These are phyloP conservation scores for Pseudochirops corinnae DNA, from an alignment of 2,797 vertebrate genomes.

Conservation along the genomic window DNA sequence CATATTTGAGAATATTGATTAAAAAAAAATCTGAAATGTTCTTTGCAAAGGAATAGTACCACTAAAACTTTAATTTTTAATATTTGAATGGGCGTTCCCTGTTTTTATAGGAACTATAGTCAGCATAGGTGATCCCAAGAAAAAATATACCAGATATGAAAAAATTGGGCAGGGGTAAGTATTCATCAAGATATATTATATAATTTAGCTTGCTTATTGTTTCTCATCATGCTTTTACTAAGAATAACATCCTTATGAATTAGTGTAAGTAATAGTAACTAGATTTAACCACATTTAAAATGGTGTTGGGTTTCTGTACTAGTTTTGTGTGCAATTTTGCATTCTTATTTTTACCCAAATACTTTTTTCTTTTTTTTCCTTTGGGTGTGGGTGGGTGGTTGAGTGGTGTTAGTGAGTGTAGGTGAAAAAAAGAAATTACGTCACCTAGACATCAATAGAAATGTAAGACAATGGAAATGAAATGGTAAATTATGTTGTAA, in stretches of 20 bases:
- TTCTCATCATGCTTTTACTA: neutral
- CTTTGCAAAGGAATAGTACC: slow-evolving; percentile 54
- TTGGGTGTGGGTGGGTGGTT: slow-evolving; percentile 19
- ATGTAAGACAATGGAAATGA: neutral
- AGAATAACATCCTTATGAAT: slow-evolving; percentile 12
- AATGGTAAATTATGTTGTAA: neutral
- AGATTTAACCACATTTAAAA: slow-evolving; percentile 21
- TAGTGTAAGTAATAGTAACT: slow-evolving; percentile 25
- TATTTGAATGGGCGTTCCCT: slow-evolving; percentile 52
- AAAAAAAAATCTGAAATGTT: slow-evolving; percentile 6
- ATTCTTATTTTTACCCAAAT: slow-evolving; percentile 31
- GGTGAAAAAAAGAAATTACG: neutral
- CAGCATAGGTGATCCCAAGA: slow-evolving; percentile 99
- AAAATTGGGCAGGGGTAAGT: slow-evolving; percentile 99
- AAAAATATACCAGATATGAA: slow-evolving; percentile 99
- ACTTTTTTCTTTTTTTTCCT: slow-evolving; percentile 12
- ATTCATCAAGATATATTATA: neutral
- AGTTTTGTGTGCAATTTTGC: slow-evolving; percentile 8
- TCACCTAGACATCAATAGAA: neutral
- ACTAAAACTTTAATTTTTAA: slow-evolving; percentile 50
- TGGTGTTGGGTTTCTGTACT: slow-evolving; percentile 19
- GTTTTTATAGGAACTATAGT: slow-evolving; percentile 94
- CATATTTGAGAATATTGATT: slow-evolving; percentile 26
- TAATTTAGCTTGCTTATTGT: slow-evolving; percentile 20
- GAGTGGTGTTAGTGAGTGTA: neutral